Evolutionary conservation across 2,797 vertebrate species (phyloP).

Genomic region (Peromyscus eremicus): DNA sequence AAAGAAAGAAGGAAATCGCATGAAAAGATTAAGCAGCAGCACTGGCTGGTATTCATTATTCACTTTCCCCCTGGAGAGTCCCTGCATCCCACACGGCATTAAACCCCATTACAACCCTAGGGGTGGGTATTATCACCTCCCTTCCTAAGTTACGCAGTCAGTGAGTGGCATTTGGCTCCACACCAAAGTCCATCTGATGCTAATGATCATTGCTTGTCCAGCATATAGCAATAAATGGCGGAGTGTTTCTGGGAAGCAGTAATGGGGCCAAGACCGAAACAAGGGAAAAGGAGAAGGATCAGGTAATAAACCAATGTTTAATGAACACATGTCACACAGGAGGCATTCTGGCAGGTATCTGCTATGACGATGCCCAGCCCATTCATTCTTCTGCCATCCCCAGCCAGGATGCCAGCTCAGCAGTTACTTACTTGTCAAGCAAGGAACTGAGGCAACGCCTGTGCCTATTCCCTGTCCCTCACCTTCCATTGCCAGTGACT

Average conservation of each 20-base stretch:
- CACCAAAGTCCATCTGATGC: background rate
- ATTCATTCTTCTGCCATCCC: background rate
- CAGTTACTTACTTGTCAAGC: background rate
- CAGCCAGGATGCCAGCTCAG: background rate
- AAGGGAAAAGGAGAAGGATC: background rate
- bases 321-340: background rate
- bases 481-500: background rate
- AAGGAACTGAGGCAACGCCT: background rate
- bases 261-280: background rate
- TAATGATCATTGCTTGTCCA: background rate
- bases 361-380: background rate
- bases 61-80: background rate
- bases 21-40: background rate
- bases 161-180: background rate
- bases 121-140: background rate
- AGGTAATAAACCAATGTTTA: background rate
- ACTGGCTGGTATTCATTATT: background rate
- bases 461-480: background rate
- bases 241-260: background rate
- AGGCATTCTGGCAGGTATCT: background rate
- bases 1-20: background rate
- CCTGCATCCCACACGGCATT: background rate
- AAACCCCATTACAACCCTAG: background rate
- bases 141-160: background rate
- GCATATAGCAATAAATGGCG: background rate